A percentile compares a stretch with the other conserved stretches of the same genome.
Evolutionary conservation across 2,888 invertebrate species (phyloP).

Genomic region (Drosophila affinis): DNA sequence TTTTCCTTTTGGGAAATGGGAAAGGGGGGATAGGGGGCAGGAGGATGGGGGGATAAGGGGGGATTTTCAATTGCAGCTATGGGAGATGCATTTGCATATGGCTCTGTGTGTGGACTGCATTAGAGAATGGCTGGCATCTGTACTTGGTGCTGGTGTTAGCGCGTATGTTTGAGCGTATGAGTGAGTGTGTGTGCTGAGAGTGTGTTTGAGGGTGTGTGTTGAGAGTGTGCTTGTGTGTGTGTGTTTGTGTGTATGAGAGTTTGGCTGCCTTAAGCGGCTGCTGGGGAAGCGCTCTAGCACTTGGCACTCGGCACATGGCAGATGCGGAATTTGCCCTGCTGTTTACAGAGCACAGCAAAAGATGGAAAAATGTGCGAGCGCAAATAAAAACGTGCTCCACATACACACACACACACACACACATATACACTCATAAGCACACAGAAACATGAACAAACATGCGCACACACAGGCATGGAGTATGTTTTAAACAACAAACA

Average conservation of each 20-base stretch:
- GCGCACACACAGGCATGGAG: background rate
- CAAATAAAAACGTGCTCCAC: conserved; percentile 53
- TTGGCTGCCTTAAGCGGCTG: conserved; percentile 65
- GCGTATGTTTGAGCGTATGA: conserved; percentile 4
- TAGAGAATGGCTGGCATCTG: conserved; percentile 39
- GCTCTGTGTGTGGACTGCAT: conserved; percentile 47
- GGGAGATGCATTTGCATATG: conserved; percentile 72
- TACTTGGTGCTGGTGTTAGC: conserved; percentile 9
- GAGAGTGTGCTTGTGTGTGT: conserved; percentile 11
- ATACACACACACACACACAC: conserved; percentile 15
- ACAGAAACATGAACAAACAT: conserved; percentile 16
- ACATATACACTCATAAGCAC: conserved; percentile 7
- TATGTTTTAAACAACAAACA: conserved; percentile 15
- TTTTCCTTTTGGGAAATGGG: background rate
- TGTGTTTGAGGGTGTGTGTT: conserved; percentile 11
- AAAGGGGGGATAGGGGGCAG: conserved; percentile 38
- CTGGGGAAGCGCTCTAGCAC: conserved; percentile 54
- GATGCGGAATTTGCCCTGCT: conserved; percentile 51
- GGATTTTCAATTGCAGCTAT: conserved; percentile 63
- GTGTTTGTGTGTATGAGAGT: conserved; percentile 16
- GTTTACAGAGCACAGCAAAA: conserved; percentile 52
- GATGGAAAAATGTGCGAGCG: conserved; percentile 55
- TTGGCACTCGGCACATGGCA: conserved; percentile 59
- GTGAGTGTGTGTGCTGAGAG: conserved; percentile 15
- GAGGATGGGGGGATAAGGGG: too few relatives aligned